Evolutionary conservation across 2,888 invertebrate genomes (phyloP), one percentile per base, ranked within the genome.

Genomic region (Spatulosminthurus flaviceps): DNA sequence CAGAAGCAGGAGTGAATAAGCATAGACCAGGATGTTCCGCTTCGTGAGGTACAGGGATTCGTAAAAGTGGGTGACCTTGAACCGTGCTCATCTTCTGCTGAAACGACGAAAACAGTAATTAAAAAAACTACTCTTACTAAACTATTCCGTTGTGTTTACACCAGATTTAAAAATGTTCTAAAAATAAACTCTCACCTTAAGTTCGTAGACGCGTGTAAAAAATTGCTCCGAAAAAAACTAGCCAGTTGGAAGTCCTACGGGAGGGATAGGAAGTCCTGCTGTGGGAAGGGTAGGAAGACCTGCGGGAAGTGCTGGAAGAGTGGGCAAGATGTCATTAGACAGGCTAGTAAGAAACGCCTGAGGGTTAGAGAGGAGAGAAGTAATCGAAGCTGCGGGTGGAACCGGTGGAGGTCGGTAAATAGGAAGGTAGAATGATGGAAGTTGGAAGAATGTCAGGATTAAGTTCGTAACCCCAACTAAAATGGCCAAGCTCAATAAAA

Each of bases 21-120:
- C 84, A 81, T 26, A 85, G 74, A 13, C 85, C 85, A 1, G 84
- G 82, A 78, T 85, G 85, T 61, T 85, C 85, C 16, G 78, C 79
- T 28, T 21, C 26, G 41, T 84, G 84, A 4, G 85, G 85, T 5
- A 13, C 16, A 0, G 84, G 85, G 51, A 85, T 82, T 0, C 79
- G 80, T 0, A 85, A 78, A 13, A 85, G 24, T 0, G 83, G 83
- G 77, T 83, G 85, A 0, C 82, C 84, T 13, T 84, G 79, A 1
- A 85, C 77, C 26, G 34, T 4, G 34, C 34, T 4, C 5, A 34
- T 2, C 24, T 41, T 26, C 41, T 42, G 22, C 5, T 29, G 34
- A 29, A 41, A 71, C 2, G 16, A 71, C 4, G 2, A 41, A 41
- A 71, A n/a, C n/a, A n/a, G n/a, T n/a, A n/a, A n/a, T n/a, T n/a